These are phyloP conservation scores for Drosophila birchii DNA, from an alignment of 2,888 invertebrate species.

Conservation along the genomic window DNA sequence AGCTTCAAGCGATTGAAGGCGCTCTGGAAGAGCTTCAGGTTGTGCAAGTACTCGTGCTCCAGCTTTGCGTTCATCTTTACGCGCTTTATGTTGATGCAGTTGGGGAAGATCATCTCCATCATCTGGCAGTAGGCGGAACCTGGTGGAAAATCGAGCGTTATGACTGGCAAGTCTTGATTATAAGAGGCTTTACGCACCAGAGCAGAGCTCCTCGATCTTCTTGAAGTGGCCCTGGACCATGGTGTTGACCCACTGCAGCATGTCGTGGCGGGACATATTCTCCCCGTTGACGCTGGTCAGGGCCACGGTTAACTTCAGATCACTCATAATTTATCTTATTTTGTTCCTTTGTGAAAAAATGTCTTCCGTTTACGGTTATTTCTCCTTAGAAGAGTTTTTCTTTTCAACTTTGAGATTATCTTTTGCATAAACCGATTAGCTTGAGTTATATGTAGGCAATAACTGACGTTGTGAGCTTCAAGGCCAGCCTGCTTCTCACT, in stretches of 20 bases:
- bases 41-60: conserved; percentile 99
- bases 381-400: not conserved
- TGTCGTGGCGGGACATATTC: conserved; percentile 98
- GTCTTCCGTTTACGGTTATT: conserved; percentile 31
- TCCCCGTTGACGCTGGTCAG: conserved; percentile 86
- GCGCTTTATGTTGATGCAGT: conserved; percentile 93
- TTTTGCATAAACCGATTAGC: not conserved
- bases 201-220: conserved; percentile 99
- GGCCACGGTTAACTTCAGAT: conserved; percentile 68
- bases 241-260: conserved; percentile 99
- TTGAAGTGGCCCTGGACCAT: conserved; percentile 94
- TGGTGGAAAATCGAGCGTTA: conserved; percentile 34
- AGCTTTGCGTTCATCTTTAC: conserved; percentile 98
- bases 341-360: conserved; percentile 7
- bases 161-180: accelerated
- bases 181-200: conserved; percentile 83
- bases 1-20: conserved; percentile 97
- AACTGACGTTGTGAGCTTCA: not conserved
- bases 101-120: conserved; percentile 98
- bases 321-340: conserved; percentile 42
- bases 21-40: conserved; percentile 98
- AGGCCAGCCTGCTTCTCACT: conserved; percentile 17
- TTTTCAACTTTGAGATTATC: not conserved
- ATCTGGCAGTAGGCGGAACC: conserved; percentile 99
- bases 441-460: not conserved